Conservation (phyloP, 2,797 vertebrate species). For the Ceryle rudis region DNA sequence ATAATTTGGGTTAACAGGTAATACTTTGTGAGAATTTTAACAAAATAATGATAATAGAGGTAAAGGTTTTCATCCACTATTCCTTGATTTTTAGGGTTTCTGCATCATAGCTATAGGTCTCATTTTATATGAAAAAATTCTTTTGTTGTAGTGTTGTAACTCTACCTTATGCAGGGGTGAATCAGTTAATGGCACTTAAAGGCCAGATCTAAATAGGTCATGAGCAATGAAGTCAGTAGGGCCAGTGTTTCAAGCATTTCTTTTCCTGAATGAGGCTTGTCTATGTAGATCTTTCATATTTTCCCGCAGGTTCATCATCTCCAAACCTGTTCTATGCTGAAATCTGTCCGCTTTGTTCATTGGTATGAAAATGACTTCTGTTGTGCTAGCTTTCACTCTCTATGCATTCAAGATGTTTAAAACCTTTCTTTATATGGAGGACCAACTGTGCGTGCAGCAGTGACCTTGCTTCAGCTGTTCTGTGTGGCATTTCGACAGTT, state of each 20-base stretch:
- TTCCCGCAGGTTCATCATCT: background rate
- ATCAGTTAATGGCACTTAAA: constrained; percentile 32
- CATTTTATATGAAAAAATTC: background rate
- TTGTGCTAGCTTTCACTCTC: background rate
- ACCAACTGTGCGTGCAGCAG: background rate
- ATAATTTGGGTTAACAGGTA: background rate
- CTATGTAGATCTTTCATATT: background rate
- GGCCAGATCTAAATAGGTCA: constrained; percentile 50
- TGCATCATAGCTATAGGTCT: background rate
- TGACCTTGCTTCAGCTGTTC: background rate
- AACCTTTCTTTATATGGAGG: background rate
- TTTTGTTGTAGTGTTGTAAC: background rate
- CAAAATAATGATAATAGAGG: background rate
- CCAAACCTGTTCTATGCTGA: background rate
- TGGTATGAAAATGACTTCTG: background rate
- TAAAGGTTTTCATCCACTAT: background rate
- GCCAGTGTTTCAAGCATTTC: constrained; percentile 6
- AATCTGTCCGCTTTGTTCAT: background rate
- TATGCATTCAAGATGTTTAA: background rate
- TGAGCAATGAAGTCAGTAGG: constrained; percentile 33
- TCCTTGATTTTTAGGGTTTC: background rate
- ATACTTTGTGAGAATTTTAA: background rate
- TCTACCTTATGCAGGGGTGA: constrained; percentile 10
- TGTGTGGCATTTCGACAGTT: background rate
- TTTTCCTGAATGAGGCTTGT: background rate